Evolutionary conservation across 2,888 invertebrate genomes (phyloP).

Genomic region (Chymomyza fuscimana): DNA sequence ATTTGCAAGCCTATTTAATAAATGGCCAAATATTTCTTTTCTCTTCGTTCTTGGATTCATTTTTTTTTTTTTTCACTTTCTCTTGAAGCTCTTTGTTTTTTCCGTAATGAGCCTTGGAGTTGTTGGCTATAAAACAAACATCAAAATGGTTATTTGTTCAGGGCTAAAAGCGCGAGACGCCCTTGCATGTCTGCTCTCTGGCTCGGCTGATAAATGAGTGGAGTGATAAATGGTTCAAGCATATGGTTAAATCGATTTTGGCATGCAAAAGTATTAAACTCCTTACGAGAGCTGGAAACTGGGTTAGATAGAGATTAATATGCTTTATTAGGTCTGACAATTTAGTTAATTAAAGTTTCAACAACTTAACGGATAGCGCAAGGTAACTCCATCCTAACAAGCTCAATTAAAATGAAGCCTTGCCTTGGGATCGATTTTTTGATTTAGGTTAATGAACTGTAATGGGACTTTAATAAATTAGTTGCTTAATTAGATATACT

Average conservation of each 20-base stretch:
- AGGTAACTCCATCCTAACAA: too few species aligned
- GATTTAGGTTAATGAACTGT: too few species aligned
- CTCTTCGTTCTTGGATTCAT: background rate
- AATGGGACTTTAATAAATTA: too few species aligned
- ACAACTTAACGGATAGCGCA: too few species aligned
- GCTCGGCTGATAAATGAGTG: background rate
- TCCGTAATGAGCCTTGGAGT: slow-evolving; percentile 19
- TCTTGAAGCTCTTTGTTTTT: background rate
- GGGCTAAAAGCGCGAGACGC: background rate
- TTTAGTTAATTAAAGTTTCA: too few species aligned
- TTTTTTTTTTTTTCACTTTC: background rate
- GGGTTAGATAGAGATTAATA: too few species aligned
- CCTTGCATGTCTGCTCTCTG: background rate
- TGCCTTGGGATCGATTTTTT: too few species aligned
- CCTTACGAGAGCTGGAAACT: too few species aligned
- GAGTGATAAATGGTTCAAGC: background rate
- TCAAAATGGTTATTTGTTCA: slow-evolving; percentile 5
- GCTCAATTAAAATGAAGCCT: too few species aligned
- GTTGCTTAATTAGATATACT: too few species aligned
- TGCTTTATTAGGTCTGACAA: too few species aligned
- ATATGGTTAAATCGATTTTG: background rate
- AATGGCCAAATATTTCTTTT: slow-evolving; percentile 57
- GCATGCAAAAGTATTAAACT: too few species aligned
- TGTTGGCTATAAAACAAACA: slow-evolving; percentile 12
- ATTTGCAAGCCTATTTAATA: slow-evolving; percentile 71